A percentile compares a stretch with the other conserved stretches of the same genome.
phyloP scores from a whole-genome alignment of 35 echinoderm and acorn worm species.

The Ptychodera flava region DNA sequence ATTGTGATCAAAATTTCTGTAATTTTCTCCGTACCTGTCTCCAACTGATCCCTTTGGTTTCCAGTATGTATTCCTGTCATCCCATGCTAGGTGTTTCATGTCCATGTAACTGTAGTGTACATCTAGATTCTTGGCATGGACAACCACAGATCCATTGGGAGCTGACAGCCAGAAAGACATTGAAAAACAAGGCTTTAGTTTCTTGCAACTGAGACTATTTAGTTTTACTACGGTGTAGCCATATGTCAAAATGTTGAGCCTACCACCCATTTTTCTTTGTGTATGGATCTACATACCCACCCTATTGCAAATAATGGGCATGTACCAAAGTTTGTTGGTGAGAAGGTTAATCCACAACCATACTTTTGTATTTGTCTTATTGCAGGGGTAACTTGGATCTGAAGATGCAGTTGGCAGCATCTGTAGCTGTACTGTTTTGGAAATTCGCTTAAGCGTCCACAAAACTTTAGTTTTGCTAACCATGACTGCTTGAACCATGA shows the following conservation, averaged over 20 bases:
- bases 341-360: background rate
- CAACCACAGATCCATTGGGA: constrained; percentile 57
- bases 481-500: too few species aligned
- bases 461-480: too few species aligned
- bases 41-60: constrained; percentile 68
- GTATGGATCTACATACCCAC: background rate
- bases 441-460: too few species aligned
- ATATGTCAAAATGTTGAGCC: background rate
- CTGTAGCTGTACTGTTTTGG: background rate
- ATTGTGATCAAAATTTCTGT: too few species aligned
- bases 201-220: background rate
- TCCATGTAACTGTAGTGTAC: constrained; percentile 76
- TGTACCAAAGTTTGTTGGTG: background rate
- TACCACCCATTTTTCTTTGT: background rate
- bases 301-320: background rate
- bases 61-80: constrained; percentile 64
- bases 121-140: constrained; percentile 30
- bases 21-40: constrained; percentile 65
- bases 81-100: constrained; percentile 57
- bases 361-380: too few species aligned
- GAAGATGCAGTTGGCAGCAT: background rate
- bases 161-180: constrained; percentile 34
- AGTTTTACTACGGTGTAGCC: background rate
- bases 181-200: background rate
- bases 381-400: too few species aligned